These are phyloP conservation scores for Halcyon leucocephala DNA, from an alignment of 2,797 vertebrate genomes.

Conservation along the genomic window DNA sequence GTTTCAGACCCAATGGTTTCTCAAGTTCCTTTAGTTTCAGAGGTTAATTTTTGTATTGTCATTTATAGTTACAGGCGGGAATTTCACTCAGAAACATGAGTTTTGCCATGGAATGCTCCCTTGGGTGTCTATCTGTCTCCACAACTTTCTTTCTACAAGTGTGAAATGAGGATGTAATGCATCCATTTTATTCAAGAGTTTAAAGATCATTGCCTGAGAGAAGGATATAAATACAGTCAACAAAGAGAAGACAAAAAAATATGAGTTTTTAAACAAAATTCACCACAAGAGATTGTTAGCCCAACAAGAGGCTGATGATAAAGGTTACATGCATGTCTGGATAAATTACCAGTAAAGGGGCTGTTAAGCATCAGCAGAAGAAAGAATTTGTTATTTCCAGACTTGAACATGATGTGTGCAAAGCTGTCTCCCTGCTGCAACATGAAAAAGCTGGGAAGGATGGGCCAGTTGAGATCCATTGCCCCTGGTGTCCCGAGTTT, in stretches of 20 bases:
- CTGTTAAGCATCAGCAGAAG: neutral
- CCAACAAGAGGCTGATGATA: neutral
- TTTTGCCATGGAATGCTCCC: neutral
- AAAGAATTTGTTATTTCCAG: neutral
- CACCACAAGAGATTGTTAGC: neutral
- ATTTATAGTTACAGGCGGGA: neutral
- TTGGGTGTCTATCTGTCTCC: neutral
- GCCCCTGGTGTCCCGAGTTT: neutral
- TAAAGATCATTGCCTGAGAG: neutral
- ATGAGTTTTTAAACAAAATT: neutral
- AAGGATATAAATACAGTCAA: neutral
- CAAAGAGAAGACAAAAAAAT: neutral
- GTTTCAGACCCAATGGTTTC: neutral
- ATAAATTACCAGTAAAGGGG: neutral
- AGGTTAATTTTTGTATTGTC: neutral
- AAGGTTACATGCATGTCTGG: rapidly evolving
- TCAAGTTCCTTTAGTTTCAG: neutral
- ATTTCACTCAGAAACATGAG: neutral
- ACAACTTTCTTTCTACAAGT: neutral
- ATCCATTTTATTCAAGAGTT: neutral
- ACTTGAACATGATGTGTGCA: neutral
- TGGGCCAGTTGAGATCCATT: neutral
- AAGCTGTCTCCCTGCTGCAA: neutral
- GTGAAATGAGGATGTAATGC: neutral
- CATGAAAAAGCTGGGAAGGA: neutral